Percentiles rank a stretch among this genome's conserved stretches.
Evolutionary conservation across 2,888 invertebrate genomes (phyloP).

Genomic region (Xestia rhomboidea): DNA sequence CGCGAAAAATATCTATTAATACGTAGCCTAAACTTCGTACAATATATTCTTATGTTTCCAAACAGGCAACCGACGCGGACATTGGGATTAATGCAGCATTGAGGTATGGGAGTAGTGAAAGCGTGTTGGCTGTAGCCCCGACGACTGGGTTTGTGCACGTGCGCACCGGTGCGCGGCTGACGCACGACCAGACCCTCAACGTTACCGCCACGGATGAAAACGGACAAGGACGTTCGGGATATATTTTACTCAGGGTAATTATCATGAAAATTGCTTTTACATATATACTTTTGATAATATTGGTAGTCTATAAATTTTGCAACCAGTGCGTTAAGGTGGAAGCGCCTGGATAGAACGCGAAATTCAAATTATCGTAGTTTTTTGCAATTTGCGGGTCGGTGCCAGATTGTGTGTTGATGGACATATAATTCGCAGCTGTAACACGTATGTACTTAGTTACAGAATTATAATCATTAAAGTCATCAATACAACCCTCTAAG

Average conservation of each 20-base stretch:
- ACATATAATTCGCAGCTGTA: too few relatives aligned
- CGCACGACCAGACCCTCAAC: conserved; percentile 76
- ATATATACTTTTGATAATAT: background rate
- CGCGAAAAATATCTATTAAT: background rate
- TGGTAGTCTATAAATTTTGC: conserved; percentile 5
- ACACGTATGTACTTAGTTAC: too few relatives aligned
- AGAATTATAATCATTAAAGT: too few relatives aligned
- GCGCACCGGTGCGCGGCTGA: conserved; percentile 79
- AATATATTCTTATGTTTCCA: conserved; percentile 19
- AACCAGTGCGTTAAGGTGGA: conserved; percentile 42
- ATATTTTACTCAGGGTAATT: conserved; percentile 82
- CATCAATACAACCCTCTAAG: too few relatives aligned
- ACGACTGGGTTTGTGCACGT: conserved; percentile 91
- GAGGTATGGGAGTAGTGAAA: conserved; percentile 80
- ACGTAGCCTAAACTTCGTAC: background rate
- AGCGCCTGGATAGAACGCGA: too few relatives aligned
- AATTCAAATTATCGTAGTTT: conserved; percentile 17
- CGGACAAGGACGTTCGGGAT: conserved; percentile 81
- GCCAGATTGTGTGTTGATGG: too few relatives aligned
- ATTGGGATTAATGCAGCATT: conserved; percentile 89
- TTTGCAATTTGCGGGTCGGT: too few relatives aligned
- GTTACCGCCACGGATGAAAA: conserved; percentile 85
- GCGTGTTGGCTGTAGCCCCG: conserved; percentile 89
- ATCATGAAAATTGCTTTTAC: background rate
- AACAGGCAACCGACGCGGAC: conserved; percentile 91